Percentiles rank a stretch among this genome's conserved stretches.
Evolutionary conservation across 2,113 vertebrate genomes (phyloP).

Genomic region (Callionymus lyra): DNA sequence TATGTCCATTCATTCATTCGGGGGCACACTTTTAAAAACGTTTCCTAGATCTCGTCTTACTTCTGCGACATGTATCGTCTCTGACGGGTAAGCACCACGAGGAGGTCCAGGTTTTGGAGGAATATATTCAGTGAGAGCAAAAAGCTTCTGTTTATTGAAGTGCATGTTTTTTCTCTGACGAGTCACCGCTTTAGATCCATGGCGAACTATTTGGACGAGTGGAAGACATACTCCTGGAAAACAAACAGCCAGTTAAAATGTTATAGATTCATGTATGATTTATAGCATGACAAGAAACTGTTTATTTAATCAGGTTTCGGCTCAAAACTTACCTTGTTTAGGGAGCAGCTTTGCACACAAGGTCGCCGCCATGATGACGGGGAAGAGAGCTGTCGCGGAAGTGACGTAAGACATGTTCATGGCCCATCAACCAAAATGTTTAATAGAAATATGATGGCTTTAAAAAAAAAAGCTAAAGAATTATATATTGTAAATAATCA

Average conservation of each 20-base stretch:
- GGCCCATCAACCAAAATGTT: rapidly evolving
- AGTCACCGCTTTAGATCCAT: conserved; percentile 84
- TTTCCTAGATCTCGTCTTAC: conserved; percentile 39
- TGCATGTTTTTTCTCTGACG: conserved; percentile 81
- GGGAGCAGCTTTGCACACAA: conserved; percentile 56
- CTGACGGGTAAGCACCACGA: conserved; percentile 52
- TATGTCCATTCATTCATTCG: too few species aligned
- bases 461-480: too few species aligned
- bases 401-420: conserved; percentile 8
- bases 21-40: too few species aligned
- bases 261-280: neutral
- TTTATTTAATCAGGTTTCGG: neutral
- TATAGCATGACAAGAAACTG: too few species aligned
- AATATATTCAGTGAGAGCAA: conserved; percentile 81
- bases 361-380: conserved; percentile 66
- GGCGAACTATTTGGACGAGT: conserved; percentile 66
- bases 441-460: too few species aligned
- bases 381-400: conserved; percentile 20
- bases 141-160: conserved; percentile 78
- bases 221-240: conserved; percentile 73
- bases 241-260: neutral
- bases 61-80: conserved; percentile 30
- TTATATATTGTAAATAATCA: too few species aligned
- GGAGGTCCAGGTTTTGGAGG: conserved; percentile 59
- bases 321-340: conserved; percentile 56